Evolutionary conservation across 2,113 vertebrate species (phyloP).

Genomic region (Orthonyx spaldingii): DNA sequence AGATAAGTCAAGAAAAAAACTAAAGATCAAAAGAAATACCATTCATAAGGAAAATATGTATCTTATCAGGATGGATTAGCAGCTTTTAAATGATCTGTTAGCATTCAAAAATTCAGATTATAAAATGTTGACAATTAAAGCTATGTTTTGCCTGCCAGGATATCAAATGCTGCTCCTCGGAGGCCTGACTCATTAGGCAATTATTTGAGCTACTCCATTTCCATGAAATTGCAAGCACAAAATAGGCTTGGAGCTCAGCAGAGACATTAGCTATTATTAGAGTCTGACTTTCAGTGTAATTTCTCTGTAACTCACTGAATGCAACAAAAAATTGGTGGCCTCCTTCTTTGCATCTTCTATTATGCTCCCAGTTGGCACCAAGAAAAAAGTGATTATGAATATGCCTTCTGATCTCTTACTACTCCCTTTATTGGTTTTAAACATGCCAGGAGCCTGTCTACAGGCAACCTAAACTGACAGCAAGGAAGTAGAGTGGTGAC

Average conservation of each 20-base stretch:
- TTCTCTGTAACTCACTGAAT: not conserved
- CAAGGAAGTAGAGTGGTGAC: not conserved
- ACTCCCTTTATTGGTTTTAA: not conserved
- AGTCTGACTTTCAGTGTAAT: not conserved
- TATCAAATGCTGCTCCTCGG: not conserved
- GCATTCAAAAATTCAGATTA: not conserved
- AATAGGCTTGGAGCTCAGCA: constrained; percentile 7
- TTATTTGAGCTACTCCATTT: constrained; percentile 23
- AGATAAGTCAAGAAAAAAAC: not conserved
- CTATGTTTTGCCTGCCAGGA: not conserved
- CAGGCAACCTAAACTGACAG: not conserved
- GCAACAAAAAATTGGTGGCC: not conserved
- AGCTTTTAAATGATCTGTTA: not conserved
- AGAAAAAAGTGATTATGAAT: not conserved
- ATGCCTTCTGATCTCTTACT: not conserved
- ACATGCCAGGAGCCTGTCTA: not conserved
- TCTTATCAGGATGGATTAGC: not conserved
- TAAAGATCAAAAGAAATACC: not conserved
- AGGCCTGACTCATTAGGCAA: constrained; percentile 23
- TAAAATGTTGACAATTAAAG: constrained; percentile 11
- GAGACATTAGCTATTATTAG: not conserved
- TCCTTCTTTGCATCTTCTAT: not conserved
- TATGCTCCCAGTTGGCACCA: not conserved
- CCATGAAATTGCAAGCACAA: not conserved
- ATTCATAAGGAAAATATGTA: not conserved